These are phyloP conservation scores for Hirtodrosophila trivittata DNA, from an alignment of 2,888 invertebrate species.

Conservation along the genomic window DNA sequence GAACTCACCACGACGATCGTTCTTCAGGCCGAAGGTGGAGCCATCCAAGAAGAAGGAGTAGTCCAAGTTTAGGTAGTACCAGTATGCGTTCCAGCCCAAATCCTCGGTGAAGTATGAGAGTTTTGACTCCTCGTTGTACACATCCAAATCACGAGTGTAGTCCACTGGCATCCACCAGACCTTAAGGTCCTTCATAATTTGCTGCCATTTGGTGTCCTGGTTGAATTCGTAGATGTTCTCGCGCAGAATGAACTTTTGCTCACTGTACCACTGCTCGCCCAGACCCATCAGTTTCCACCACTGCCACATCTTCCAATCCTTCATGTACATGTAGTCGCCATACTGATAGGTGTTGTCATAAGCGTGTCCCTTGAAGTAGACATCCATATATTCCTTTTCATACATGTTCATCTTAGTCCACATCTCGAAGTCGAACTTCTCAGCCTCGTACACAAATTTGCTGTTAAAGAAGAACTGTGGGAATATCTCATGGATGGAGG, in stretches of 20 bases:
- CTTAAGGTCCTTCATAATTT: constrained; percentile 67
- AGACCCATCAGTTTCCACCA: constrained; percentile 82
- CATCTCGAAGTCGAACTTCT: constrained; percentile 85
- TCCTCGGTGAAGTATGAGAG: constrained; percentile 90
- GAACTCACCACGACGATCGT: constrained; percentile 87
- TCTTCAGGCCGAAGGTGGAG: constrained; percentile 84
- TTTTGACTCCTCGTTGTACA: constrained; percentile 85
- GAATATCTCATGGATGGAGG: constrained; percentile 89
- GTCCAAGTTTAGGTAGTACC: constrained; percentile 86
- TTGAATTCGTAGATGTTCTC: constrained; percentile 71
- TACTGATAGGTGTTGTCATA: constrained; percentile 47
- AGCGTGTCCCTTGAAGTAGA: constrained; percentile 61
- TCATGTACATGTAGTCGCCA: constrained; percentile 69
- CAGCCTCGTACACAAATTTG: constrained; percentile 88
- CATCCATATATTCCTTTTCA: constrained; percentile 75
- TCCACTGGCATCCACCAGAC: constrained; percentile 85
- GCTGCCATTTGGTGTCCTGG: constrained; percentile 66
- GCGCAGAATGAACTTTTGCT: constrained; percentile 72
- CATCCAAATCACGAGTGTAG: constrained; percentile 85
- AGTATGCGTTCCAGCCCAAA: constrained; percentile 87
- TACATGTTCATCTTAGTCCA: constrained; percentile 83
- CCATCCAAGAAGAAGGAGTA: constrained; percentile 88
- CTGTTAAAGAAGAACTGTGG: constrained; percentile 89
- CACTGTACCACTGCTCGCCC: constrained; percentile 72
- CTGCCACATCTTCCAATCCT: constrained; percentile 80